Conservation (phyloP, 2,888 invertebrate species). For the Clunio marinus region DNA sequence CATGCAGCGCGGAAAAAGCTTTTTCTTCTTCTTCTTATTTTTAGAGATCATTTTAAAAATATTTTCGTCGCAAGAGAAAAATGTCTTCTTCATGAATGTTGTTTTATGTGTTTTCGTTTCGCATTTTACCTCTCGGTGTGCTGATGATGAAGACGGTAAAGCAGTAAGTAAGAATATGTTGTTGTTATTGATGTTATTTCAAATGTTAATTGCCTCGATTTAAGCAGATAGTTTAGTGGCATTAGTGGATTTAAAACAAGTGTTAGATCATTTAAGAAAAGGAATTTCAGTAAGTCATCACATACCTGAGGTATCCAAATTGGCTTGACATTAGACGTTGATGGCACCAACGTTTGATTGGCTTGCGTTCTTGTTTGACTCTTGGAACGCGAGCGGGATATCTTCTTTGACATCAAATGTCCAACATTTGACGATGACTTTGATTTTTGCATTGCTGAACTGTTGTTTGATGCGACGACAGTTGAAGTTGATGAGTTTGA, state of each 20-base stretch:
- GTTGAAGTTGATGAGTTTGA: slow-evolving; percentile 56
- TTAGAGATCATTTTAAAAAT: neutral
- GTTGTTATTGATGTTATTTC: neutral
- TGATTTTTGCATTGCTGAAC: slow-evolving; percentile 79
- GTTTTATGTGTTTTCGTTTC: too few species aligned
- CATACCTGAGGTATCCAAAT: slow-evolving; percentile 86
- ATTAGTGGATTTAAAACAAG: too few species aligned
- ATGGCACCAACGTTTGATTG: slow-evolving; percentile 54
- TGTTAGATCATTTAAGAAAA: too few species aligned
- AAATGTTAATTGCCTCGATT: slow-evolving; percentile 28
- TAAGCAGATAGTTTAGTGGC: neutral
- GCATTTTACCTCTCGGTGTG: too few species aligned
- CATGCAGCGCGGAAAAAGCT: neutral
- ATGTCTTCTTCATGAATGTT: too few species aligned
- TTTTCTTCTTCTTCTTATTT: neutral
- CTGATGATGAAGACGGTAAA: too few species aligned
- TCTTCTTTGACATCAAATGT: slow-evolving; percentile 77
- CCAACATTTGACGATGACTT: slow-evolving; percentile 84
- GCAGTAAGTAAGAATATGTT: too few species aligned
- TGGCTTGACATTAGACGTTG: slow-evolving; percentile 41
- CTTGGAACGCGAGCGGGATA: slow-evolving; percentile 80
- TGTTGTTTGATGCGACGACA: slow-evolving; percentile 56
- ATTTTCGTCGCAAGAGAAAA: slow-evolving; percentile 1
- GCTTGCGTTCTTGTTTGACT: slow-evolving; percentile 64
- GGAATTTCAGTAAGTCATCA: slow-evolving; percentile 41